A percentile compares a stretch with the other conserved stretches of the same genome.
Evolutionary conservation across 2,113 vertebrate species (phyloP).

Genomic region (Apodemus sylvaticus): DNA sequence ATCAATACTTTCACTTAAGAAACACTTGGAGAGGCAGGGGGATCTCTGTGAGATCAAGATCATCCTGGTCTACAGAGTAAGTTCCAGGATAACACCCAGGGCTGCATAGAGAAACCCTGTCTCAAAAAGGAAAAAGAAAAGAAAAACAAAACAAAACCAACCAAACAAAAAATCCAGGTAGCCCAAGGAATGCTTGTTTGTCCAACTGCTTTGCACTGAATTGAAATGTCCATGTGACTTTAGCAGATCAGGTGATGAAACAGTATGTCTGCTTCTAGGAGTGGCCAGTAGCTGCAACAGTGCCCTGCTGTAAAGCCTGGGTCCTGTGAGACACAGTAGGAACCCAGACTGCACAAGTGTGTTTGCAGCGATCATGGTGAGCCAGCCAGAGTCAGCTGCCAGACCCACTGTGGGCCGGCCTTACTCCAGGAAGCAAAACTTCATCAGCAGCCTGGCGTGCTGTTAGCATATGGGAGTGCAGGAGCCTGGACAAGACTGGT

Average conservation of each 20-base stretch:
- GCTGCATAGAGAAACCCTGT: neutral
- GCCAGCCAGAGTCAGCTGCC: constrained; percentile 92
- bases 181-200: neutral
- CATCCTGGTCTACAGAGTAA: neutral
- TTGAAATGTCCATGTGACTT: neutral
- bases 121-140: no score
- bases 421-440: constrained; percentile 95
- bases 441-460: constrained; percentile 92
- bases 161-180: no score
- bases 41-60: neutral
- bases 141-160: no score
- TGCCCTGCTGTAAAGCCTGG: constrained; percentile 75
- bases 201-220: neutral
- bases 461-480: constrained; percentile 94
- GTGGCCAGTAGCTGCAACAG: neutral
- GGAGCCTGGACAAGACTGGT: constrained; percentile 90
- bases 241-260: neutral
- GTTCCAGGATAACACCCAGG: neutral
- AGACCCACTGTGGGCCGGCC: constrained; percentile 91
- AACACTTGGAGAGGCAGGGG: neutral
- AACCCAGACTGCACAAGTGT: constrained; percentile 94
- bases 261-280: neutral
- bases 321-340: constrained; percentile 94
- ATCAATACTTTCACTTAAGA: neutral
- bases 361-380: constrained; percentile 94